Percentiles rank a stretch among this genome's conserved stretches.
These are phyloP conservation scores for Liasis olivaceus DNA, from an alignment of 2,797 vertebrate genomes.

Conservation along the genomic window DNA sequence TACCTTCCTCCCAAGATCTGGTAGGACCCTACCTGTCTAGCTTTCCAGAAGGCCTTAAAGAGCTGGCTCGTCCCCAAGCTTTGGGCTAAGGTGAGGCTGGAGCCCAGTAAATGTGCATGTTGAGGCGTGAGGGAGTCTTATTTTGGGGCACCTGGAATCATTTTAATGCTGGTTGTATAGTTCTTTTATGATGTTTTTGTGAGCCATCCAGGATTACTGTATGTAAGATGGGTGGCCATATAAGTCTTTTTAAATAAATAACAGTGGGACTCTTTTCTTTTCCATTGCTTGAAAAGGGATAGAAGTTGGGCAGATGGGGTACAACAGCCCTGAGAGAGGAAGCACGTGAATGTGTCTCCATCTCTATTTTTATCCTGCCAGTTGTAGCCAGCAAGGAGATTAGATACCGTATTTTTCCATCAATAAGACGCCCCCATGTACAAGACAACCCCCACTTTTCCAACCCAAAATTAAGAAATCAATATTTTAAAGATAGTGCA, in stretches of 20 bases:
- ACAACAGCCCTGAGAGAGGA: no score
- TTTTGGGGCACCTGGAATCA: not conserved
- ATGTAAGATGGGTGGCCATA: not conserved
- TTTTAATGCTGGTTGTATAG: not conserved
- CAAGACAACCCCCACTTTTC: no score
- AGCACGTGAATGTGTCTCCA: not conserved
- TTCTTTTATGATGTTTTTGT: not conserved
- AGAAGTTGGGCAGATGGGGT: not conserved
- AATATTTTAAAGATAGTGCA: no score
- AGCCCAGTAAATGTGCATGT: not conserved
- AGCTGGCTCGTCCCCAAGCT: not conserved
- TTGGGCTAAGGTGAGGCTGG: not conserved
- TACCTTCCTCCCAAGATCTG: not conserved
- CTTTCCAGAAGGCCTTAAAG: not conserved
- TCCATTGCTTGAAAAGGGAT: not conserved
- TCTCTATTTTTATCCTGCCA: not conserved
- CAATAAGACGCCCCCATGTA: no score
- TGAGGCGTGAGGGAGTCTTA: not conserved
- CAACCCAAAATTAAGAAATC: no score
- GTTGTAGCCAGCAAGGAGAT: not conserved
- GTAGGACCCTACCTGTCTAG: not conserved
- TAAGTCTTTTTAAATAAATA: not conserved
- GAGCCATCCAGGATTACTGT: not conserved
- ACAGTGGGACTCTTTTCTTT: not conserved
- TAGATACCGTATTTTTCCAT: no score